A percentile compares a stretch with the other conserved stretches of the same genome.
Evolutionary conservation across 64 coral and sea anemone genomes (phyloP).

Genomic region (Stylophora pistillata): DNA sequence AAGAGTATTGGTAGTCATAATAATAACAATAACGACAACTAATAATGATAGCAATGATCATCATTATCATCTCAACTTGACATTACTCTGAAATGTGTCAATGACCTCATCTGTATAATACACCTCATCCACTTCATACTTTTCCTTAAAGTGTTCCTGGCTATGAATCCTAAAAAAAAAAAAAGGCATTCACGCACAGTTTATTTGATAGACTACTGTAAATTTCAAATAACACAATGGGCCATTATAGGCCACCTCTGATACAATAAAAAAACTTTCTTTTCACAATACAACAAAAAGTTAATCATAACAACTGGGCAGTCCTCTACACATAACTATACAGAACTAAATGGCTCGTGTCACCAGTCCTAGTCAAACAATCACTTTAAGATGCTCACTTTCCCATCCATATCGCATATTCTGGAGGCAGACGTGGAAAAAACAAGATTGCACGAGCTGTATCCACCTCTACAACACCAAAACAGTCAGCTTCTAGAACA

Average conservation of each 20-base stretch:
- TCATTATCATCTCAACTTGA: too few species aligned
- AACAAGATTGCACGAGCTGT: slow-evolving; percentile 77
- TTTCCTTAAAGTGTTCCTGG: slow-evolving; percentile 75
- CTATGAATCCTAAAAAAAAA: slow-evolving; percentile 51
- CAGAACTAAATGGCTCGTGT: neutral
- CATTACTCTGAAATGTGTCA: neutral
- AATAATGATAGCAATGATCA: too few species aligned
- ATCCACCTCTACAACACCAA: slow-evolving; percentile 92
- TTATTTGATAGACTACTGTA: neutral
- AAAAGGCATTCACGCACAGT: neutral
- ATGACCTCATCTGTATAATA: slow-evolving; percentile 63
- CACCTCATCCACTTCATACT: slow-evolving; percentile 79
- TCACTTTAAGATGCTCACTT: slow-evolving; percentile 41
- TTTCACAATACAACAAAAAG: neutral
- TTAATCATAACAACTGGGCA: neutral
- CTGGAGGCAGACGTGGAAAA: slow-evolving; percentile 79
- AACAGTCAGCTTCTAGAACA: slow-evolving; percentile 88
- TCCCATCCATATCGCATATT: slow-evolving; percentile 94
- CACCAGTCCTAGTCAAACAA: neutral
- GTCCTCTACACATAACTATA: neutral
- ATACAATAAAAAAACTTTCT: neutral
- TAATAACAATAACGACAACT: too few species aligned
- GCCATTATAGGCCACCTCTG: too few species aligned
- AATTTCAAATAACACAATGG: too few species aligned
- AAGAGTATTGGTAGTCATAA: too few species aligned